These are phyloP conservation scores for Formicarius rufipectus DNA, from an alignment of 2,113 vertebrate genomes.

Conservation along the genomic window DNA sequence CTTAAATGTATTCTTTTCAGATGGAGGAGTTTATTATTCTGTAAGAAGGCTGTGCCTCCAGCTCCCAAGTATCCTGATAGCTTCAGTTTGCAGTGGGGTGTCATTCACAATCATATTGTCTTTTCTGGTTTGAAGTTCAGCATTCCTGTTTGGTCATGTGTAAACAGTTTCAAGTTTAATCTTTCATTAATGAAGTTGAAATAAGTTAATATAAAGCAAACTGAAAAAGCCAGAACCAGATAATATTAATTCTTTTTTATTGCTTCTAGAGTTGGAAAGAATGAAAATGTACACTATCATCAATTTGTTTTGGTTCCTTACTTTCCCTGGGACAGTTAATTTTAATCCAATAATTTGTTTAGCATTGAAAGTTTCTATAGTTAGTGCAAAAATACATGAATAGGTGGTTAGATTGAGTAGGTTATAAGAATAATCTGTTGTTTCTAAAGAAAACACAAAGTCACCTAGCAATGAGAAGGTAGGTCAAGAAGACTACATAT, in stretches of 20 bases:
- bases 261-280: neutral
- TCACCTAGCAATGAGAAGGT: neutral
- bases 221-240: neutral
- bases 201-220: neutral
- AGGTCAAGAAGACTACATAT: neutral
- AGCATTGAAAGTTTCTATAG: neutral
- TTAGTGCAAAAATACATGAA: neutral
- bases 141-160: neutral
- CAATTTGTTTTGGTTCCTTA: neutral
- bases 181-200: conserved; percentile 6
- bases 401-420: neutral
- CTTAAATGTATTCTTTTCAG: neutral
- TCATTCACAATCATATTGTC: neutral
- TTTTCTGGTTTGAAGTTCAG: neutral
- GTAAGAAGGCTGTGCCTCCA: neutral
- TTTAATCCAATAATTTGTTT: neutral
- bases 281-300: neutral
- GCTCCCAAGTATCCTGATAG: neutral
- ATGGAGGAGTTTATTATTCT: neutral
- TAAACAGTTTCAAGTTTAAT: conserved; percentile 4
- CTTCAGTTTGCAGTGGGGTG: neutral
- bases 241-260: neutral
- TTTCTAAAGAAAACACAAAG: neutral
- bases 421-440: neutral
- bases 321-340: neutral